Conservation (phyloP, 2,113 vertebrate genomes). For the Notarius lentiginosus region DNA sequence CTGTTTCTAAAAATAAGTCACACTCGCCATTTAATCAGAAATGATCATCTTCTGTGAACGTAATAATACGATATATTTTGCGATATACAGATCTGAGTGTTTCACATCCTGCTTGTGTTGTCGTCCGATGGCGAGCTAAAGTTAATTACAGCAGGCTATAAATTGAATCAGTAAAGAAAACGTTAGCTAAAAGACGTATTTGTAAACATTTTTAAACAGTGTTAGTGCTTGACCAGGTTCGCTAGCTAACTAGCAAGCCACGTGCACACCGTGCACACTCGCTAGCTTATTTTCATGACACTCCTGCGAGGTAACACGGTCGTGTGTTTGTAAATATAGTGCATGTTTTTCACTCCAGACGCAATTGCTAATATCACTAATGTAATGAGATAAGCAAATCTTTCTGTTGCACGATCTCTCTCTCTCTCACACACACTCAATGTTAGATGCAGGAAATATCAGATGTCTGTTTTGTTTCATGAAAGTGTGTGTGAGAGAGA, state of each 20-base stretch:
- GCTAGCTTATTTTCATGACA: background rate
- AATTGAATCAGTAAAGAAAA: background rate
- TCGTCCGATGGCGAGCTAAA: no score
- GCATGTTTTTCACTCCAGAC: background rate
- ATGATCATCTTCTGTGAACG: no score
- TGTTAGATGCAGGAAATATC: conserved; percentile 18
- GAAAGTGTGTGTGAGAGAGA: no score
- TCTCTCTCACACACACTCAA: background rate
- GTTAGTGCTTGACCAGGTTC: background rate
- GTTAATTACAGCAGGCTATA: background rate
- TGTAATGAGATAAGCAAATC: background rate
- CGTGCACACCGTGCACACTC: no score
- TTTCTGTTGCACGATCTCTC: background rate
- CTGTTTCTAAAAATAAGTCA: no score
- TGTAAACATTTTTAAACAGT: no score
- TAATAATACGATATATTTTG: no score
- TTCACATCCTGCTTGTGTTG: no score
- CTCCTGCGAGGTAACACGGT: background rate
- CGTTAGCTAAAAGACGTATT: background rate
- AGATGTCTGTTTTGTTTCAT: background rate
- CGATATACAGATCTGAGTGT: no score
- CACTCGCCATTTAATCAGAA: no score
- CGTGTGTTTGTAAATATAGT: background rate
- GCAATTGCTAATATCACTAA: background rate
- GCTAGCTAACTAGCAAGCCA: background rate